Conservation (phyloP, 2,113 vertebrate species). For the Bagarius yarrelli region DNA sequence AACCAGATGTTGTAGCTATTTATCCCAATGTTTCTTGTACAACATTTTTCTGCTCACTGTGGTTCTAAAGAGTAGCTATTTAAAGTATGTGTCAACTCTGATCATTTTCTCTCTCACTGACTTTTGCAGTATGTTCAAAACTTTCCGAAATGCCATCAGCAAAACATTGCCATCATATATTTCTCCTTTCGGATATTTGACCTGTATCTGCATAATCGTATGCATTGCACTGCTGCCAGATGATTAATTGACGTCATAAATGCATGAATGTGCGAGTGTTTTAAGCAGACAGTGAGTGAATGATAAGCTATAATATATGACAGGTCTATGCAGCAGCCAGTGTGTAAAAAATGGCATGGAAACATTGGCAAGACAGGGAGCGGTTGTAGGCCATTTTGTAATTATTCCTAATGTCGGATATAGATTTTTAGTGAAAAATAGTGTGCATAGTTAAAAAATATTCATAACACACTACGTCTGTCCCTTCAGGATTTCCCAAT, state of each 20-base stretch:
- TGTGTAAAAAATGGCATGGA: not conserved
- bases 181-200: not conserved
- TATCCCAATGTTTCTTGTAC: not conserved
- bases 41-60: not conserved
- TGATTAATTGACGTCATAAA: not conserved
- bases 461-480: not conserved
- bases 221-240: not conserved
- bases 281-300: not conserved
- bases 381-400: not conserved
- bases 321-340: not conserved
- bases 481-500: no score
- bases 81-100: not conserved
- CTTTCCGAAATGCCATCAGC: not conserved
- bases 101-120: not conserved
- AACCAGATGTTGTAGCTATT: not conserved
- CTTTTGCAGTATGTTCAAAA: not conserved
- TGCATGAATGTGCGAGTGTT: constrained; percentile 3
- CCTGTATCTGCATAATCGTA: not conserved
- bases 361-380: not conserved
- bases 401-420: not conserved
- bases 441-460: not conserved
- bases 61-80: not conserved
- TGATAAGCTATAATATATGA: not conserved
- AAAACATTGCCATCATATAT: not conserved
- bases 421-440: not conserved